phyloP scores from a whole-genome alignment of 1,140 invertebrate genomes.

The Penaeus chinensis region DNA sequence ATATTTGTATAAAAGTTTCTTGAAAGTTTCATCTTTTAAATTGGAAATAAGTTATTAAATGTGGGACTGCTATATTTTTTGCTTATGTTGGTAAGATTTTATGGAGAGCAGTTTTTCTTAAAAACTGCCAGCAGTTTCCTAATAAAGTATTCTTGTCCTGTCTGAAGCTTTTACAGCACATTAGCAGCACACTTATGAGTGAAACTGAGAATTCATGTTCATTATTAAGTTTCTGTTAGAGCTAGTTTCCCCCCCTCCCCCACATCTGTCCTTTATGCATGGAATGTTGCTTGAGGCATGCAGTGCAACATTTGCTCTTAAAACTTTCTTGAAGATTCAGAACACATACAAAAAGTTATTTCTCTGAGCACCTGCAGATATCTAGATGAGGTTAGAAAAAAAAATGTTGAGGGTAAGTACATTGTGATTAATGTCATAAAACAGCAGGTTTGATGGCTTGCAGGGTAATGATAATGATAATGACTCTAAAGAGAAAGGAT shows the following conservation, averaged over 20 bases:
- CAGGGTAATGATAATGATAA: too few species aligned
- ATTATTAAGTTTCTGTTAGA: constrained; percentile 33
- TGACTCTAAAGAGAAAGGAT: too few species aligned
- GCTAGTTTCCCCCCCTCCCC: constrained; percentile 18
- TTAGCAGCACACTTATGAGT: constrained; percentile 38
- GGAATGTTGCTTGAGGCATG: constrained; percentile 57
- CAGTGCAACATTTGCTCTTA: constrained; percentile 45
- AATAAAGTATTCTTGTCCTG: constrained; percentile 15
- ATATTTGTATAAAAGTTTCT: constrained; percentile 17
- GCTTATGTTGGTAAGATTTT: too few species aligned
- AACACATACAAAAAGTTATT: constrained; percentile 27
- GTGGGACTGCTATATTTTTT: too few species aligned
- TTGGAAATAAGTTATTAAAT: neutral
- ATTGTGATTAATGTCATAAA: neutral
- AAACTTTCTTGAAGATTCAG: constrained; percentile 18
- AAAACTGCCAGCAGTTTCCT: neutral
- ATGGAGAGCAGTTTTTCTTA: too few species aligned
- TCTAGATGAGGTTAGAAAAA: constrained; percentile 16
- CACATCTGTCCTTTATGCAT: constrained; percentile 37
- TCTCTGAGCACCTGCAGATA: constrained; percentile 31
- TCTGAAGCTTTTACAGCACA: constrained; percentile 40
- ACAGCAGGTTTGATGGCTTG: neutral
- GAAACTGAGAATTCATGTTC: constrained; percentile 17
- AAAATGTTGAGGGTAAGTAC: neutral
- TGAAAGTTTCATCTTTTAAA: constrained; percentile 6